Evolutionary conservation across 2,888 invertebrate species (phyloP), one percentile per base, ranked within the genome.

Genomic region (Ophioninae sp.): DNA sequence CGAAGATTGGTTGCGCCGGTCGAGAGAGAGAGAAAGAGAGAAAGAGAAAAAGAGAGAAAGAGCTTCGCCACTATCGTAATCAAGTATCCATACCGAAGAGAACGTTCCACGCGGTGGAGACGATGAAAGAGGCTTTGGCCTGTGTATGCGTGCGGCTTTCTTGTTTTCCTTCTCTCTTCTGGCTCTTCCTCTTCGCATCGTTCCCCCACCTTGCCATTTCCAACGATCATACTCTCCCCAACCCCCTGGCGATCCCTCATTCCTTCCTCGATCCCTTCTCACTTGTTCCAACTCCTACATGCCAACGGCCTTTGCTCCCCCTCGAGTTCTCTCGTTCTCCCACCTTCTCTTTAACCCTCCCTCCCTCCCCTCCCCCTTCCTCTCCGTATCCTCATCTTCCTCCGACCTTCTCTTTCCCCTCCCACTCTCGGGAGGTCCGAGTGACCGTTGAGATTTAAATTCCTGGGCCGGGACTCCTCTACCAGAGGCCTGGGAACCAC

Each of bases 381-480:
- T 68, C 59, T 73, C 30, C 71, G 74, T 74, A 78, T 73, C 79
- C 41, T 51, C 74, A n/a, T 68, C 68, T 37, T 74, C 20, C 58
- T 72, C 76, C 65, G 68, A 73, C 79, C 13, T 10, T 17, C 67
- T 44, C 41, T 73, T 67, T 41, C 51, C 30, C 65, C 67, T 64
- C 81, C 59, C 71, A 44, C 81, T 65, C 84, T 65, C 22, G n/a
- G 73, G 83, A 85, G 87, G 87, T 87, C 86, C 86, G 88, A 87
- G 87, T 90, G 92, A 93, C 92, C 90, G 92, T 93, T 92, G 92
- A 91, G 92, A 92, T 91, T 92, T 91, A 91, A 92, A 92, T 93
- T 92, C 92, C 90, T 89, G 88, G 88, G 78, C 87, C 77, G 86
- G 67, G 87, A 86, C 85, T 81, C 89, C 86, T 86, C 85, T 82